Evolutionary conservation across 2,113 vertebrate species (phyloP), one percentile per base, ranked within the genome.

Genomic region (Cryptomyrus ogoouensis): DNA sequence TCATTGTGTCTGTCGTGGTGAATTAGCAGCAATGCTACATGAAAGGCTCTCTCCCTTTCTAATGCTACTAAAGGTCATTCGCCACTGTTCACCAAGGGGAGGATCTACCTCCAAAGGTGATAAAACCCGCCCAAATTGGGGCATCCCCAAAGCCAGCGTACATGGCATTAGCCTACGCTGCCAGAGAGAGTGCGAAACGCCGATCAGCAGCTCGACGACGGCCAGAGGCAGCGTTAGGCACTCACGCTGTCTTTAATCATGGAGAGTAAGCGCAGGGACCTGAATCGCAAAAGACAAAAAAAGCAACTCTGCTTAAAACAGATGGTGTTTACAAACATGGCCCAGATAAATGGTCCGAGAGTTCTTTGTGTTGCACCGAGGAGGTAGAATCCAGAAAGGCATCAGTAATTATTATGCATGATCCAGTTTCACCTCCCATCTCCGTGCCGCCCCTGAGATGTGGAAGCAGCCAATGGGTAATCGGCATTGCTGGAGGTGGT

Each of bases 301-400:
- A 80, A 31, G 44, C 1, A 13, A 9, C 46, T 74, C 52, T 24
- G n/a, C 31, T 89, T 56, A 12, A 77, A 90, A 88, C 92, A 94
- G 91, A 93, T 92, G 93, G 90, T 91, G 92, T 93, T 92, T 93
- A 44, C 90, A 90, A 92, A 84, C 87, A 91, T 89, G 83, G 91
- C 74, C 39, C 77, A 66, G 77, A 85, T 47, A 66, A 89, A 50
- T 49, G 83, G 77, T 91, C 31, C 12, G 83, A 90, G 88, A 92
- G 92, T 88, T 74, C 84, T 91, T 92, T 83, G 35, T 50, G 46
- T 62, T 21, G 44, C 17, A 46, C 52, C 13, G 24, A 62, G 27
- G 13, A 24, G 85, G 15, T 21, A 56, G 50, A 80, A 80, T 44
- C 47, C 31, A 39, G 50, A 42, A 56, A 89, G 27, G 27, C 47